Conservation (phyloP, 1,140 invertebrate species). For the Drosophila lacteicornis region DNA sequence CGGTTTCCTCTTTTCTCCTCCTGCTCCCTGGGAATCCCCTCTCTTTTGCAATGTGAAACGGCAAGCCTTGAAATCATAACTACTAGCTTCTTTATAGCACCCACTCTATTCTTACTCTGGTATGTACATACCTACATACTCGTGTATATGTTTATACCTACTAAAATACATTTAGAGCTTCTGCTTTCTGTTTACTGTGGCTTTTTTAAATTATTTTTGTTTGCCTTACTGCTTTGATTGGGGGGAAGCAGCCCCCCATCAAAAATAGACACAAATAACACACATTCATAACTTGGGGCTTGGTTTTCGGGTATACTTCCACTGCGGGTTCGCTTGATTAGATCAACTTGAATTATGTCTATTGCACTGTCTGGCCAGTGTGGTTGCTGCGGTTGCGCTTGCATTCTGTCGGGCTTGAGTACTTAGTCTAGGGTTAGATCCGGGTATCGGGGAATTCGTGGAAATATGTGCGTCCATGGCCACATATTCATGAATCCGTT, state of each 20-base stretch:
- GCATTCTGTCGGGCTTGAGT: conserved; percentile 17
- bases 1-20: background rate
- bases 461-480: conserved; percentile 7
- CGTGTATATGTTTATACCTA: conserved; percentile 44
- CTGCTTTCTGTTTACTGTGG: background rate
- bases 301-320: conserved; percentile 23
- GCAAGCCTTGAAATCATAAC: conserved; percentile 48
- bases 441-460: background rate
- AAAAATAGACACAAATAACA: conserved; percentile 81
- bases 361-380: conserved; percentile 56
- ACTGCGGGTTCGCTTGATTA: conserved; percentile 51
- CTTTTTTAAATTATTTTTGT: background rate
- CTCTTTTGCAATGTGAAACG: conserved; percentile 30
- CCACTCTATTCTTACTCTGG: conserved; percentile 49
- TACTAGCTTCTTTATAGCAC: conserved; percentile 37
- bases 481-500: conserved; percentile 31
- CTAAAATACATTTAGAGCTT: conserved; percentile 60
- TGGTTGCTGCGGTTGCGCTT: conserved; percentile 28
- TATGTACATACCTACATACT: conserved; percentile 47
- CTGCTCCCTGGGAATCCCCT: background rate
- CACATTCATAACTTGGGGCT: conserved; percentile 55
- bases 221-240: conserved; percentile 4
- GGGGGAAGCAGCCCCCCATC: conserved; percentile 2
- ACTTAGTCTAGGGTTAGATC: conserved; percentile 39
- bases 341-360: conserved; percentile 57